These are phyloP conservation scores for Boulengeromyrus knoepffleri DNA, from an alignment of 2,113 vertebrate genomes.

Conservation along the genomic window DNA sequence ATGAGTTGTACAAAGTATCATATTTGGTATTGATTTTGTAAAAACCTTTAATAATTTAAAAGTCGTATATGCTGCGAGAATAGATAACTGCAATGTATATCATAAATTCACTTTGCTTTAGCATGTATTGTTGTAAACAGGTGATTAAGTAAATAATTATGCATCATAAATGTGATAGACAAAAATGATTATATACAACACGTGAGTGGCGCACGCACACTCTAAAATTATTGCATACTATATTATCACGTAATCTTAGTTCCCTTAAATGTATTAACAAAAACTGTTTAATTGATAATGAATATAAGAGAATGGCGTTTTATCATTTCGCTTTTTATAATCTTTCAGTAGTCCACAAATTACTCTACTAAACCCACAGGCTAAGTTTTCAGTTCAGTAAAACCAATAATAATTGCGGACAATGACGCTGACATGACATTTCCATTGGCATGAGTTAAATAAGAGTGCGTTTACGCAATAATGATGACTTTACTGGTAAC, in stretches of 20 bases:
- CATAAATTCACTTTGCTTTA: background rate
- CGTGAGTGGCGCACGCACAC: background rate
- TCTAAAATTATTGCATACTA: background rate
- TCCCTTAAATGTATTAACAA: background rate
- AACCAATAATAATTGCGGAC: constrained; percentile 68
- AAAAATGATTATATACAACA: background rate
- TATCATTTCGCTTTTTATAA: background rate
- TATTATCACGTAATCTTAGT: background rate
- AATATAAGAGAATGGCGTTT: background rate
- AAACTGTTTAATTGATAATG: background rate
- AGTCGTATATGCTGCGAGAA: background rate
- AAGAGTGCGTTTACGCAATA: constrained; percentile 70
- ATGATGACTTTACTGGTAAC: constrained; percentile 96
- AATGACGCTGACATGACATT: constrained; percentile 79
- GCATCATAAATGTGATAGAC: background rate
- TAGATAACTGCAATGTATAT: background rate
- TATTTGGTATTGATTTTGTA: background rate
- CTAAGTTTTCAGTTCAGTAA: constrained; percentile 55
- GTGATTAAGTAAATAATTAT: background rate
- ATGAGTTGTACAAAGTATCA: background rate
- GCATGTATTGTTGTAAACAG: background rate
- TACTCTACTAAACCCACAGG: constrained; percentile 13
- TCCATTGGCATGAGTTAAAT: constrained; percentile 82
- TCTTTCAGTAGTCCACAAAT: background rate
- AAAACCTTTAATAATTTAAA: background rate